Percentiles rank a stretch among this genome's conserved stretches.
phyloP scores from a whole-genome alignment of 2,113 vertebrate species.

The Cololabis saira region DNA sequence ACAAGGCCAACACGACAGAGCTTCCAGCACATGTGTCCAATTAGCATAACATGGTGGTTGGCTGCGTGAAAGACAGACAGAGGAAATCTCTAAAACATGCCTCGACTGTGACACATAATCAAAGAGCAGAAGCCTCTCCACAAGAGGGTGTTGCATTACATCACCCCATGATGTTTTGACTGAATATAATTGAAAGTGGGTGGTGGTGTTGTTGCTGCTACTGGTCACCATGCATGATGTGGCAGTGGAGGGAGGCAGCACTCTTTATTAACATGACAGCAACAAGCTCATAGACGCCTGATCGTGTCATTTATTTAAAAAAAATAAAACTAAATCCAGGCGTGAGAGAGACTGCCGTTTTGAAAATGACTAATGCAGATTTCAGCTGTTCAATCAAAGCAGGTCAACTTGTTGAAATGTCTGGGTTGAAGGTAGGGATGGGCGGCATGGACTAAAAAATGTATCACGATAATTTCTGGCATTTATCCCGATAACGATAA shows the following conservation, averaged over 20 bases:
- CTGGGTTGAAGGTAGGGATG: too few species aligned
- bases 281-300: too few species aligned
- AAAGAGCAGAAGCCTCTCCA: constrained; percentile 24
- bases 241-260: background rate
- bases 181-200: constrained; percentile 6
- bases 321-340: too few species aligned
- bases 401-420: constrained; percentile 8
- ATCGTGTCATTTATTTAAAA: background rate
- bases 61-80: constrained; percentile 52
- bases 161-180: constrained; percentile 22
- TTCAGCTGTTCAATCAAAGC: constrained; percentile 5
- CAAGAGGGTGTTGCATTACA: constrained; percentile 32
- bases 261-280: too few species aligned
- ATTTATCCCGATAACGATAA: too few species aligned
- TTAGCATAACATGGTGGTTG: constrained; percentile 60
- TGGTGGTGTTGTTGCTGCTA: constrained; percentile 13
- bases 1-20: constrained; percentile 38
- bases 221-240: constrained; percentile 16
- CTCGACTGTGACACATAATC: constrained; percentile 60
- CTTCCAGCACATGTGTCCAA: constrained; percentile 53
- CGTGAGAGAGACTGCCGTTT: too few species aligned
- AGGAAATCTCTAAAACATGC: constrained; percentile 54
- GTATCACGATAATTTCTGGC: too few species aligned
- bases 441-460: too few species aligned
- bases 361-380: too few species aligned